Evolutionary conservation across 1,140 invertebrate genomes (phyloP).

Genomic region (Reticulitermes speratus): DNA sequence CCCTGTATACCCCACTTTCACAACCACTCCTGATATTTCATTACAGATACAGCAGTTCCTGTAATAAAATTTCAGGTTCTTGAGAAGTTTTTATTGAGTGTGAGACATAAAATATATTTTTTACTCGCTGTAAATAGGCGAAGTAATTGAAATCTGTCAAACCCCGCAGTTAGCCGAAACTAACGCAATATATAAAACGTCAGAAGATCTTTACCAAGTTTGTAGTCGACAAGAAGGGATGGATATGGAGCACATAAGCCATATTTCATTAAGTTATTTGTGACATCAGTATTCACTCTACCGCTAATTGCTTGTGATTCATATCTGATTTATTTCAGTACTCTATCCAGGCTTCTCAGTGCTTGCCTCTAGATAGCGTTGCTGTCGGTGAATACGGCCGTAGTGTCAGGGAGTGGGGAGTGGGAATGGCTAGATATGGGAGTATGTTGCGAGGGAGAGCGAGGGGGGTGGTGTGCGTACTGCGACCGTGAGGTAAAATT

Average conservation of each 20-base stretch:
- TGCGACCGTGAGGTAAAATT: slow-evolving; percentile 15
- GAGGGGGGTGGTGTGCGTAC: not conserved
- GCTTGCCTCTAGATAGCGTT: not conserved
- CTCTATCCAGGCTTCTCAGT: not conserved
- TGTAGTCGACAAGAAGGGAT: not conserved
- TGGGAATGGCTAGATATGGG: not conserved
- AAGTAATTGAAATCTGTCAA: not conserved
- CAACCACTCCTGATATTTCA: too few species aligned
- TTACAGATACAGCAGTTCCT: too few species aligned
- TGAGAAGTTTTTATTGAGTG: too few species aligned
- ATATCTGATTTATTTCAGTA: not conserved
- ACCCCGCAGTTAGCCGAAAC: not conserved
- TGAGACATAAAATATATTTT: not conserved
- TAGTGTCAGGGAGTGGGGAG: not conserved
- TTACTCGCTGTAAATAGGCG: not conserved
- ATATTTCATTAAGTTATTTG: slow-evolving; percentile 2
- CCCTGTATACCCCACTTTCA: too few species aligned
- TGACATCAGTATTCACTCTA: not conserved
- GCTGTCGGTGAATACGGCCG: not conserved
- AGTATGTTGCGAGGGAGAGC: not conserved
- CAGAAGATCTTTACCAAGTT: not conserved
- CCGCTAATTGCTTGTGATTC: not conserved
- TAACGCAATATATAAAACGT: not conserved
- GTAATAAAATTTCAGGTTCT: too few species aligned
- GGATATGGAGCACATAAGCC: not conserved